Evolutionary conservation across 2,888 invertebrate species (phyloP), one percentile per base, ranked within the genome.

Genomic region (Dryobotodes eremita): DNA sequence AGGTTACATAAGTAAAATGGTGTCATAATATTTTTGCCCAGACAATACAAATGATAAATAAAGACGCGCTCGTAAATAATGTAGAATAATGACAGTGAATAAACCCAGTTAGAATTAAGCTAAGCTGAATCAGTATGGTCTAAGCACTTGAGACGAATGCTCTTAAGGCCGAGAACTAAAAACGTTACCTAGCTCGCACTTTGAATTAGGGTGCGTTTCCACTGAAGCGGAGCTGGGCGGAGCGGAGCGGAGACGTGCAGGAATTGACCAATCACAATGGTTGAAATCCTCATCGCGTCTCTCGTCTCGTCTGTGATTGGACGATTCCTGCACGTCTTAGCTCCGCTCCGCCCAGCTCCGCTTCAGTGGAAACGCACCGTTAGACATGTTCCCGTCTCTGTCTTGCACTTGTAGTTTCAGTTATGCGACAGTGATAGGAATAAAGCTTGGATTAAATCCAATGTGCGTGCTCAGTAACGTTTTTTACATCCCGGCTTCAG

Each of bases 41-140:
- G 80, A 88, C 89, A 68, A 57, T 73, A 88, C 86, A 82, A 79
- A 88, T 86, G 86, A 78, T 80, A 77, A 69, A 87, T 79, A 85
- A 73, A 65, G 71, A 73, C 77, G 42, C 71, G 69, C 74, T 75
- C 53, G 66, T 77, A 79, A 68, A 77, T 64, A 71, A 85, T 36
- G 82, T 72, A 77, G 36, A 71, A 62, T 71, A 64, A 86, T 85
- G 87, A 77, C 48, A 71, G 72, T 86, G 86, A 88, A 23, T 23
- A 61, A 87, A 81, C 86, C 90, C 82, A 80, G 90, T 89, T 88
- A 89, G 81, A 88, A 61, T 77, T 69, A 86, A 88, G 88, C 82
- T 85, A 80, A 89, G 90, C 88, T 88, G 77, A 79, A 74, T 80
- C 79, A 75, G 64, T 81, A 81, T 71, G 77, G 55, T 76, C 65